Percentiles rank a stretch among this genome's conserved stretches.
These are phyloP conservation scores for Camponotus fellah DNA, from an alignment of 2,888 invertebrate species.

Conservation along the genomic window DNA sequence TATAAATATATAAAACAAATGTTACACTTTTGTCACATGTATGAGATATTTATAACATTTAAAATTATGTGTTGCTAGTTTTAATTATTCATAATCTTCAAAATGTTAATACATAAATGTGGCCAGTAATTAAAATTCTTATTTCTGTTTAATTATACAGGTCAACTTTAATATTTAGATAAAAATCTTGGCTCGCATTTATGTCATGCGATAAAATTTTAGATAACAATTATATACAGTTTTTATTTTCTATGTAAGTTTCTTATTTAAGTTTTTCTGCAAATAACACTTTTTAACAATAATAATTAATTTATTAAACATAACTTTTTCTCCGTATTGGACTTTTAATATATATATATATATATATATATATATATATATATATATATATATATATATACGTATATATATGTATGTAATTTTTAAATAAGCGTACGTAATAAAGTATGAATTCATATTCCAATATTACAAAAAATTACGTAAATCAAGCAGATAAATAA, in stretches of 20 bases:
- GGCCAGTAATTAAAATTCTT: slow-evolving; percentile 30
- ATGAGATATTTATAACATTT: slow-evolving; percentile 33
- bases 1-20: slow-evolving; percentile 24
- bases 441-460: background rate
- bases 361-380: too few relatives aligned
- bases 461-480: slow-evolving; percentile 8
- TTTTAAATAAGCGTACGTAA: background rate
- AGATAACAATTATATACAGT: background rate
- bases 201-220: background rate
- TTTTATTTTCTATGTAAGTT: background rate
- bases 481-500: background rate
- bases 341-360: background rate
- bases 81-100: slow-evolving; percentile 43
- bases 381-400: too few relatives aligned
- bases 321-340: background rate
- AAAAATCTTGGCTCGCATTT: slow-evolving; percentile 7
- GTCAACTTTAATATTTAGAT: slow-evolving; percentile 14
- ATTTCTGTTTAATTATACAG: slow-evolving; percentile 39
- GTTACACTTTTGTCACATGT: slow-evolving; percentile 15
- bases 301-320: slow-evolving; percentile 7
- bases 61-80: slow-evolving; percentile 30
- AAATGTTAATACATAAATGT: slow-evolving; percentile 40
- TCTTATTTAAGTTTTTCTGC: background rate
- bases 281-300: background rate
- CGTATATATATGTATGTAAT: background rate